A percentile compares a stretch with the other conserved stretches of the same genome.
These are phyloP conservation scores for Ciconia boyciana DNA, from an alignment of 2,113 vertebrate genomes.

Conservation along the genomic window DNA sequence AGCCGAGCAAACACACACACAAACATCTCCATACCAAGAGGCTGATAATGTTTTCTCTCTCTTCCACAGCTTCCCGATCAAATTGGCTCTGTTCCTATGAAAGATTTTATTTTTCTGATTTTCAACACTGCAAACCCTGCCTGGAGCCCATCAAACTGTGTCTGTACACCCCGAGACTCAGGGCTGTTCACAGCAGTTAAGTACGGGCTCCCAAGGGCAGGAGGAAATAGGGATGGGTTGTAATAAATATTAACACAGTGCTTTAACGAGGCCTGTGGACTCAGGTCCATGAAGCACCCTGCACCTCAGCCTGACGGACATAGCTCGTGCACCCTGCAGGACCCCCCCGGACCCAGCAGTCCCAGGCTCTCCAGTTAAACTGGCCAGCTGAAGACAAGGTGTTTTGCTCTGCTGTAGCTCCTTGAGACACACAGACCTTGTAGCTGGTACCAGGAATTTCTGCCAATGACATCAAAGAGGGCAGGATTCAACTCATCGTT, in stretches of 20 bases:
- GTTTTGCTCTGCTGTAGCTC: not conserved
- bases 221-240: not conserved
- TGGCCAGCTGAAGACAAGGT: not conserved
- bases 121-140: not conserved
- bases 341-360: not conserved
- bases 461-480: slow-evolving; percentile 61
- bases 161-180: fast-evolving
- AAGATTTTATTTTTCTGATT: not conserved
- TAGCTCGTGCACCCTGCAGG: too few species aligned
- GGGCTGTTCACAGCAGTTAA: not conserved
- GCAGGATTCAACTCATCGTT: slow-evolving; percentile 30
- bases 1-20: not conserved
- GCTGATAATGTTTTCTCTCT: not conserved
- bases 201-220: not conserved
- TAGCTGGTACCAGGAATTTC: not conserved
- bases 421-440: not conserved
- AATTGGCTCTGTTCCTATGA: not conserved
- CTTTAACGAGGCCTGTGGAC: not conserved
- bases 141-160: not conserved
- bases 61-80: not conserved
- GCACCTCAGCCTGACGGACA: not conserved
- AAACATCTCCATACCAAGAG: not conserved
- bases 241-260: not conserved
- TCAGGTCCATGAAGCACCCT: not conserved
- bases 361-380: not conserved